A percentile compares a stretch with the other conserved stretches of the same genome.
Evolutionary conservation across 2,797 vertebrate species (phyloP).

Genomic region (Chloroceryle inda): DNA sequence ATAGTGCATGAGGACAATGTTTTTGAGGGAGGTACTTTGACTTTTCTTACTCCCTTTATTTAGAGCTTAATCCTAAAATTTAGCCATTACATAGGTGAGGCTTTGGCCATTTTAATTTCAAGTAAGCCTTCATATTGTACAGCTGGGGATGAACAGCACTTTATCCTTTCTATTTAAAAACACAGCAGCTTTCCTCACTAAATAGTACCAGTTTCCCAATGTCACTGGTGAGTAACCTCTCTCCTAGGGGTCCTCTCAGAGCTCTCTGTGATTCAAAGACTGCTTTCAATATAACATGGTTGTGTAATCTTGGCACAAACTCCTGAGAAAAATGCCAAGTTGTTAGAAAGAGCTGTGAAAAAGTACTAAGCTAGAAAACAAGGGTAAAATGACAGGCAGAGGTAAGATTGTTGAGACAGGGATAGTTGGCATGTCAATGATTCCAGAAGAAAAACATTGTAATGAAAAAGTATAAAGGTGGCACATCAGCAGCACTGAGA

Average conservation of each 20-base stretch:
- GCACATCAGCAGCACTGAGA: neutral
- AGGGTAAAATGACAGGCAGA: conserved; percentile 17
- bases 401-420: neutral
- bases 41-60: neutral
- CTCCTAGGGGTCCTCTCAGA: neutral
- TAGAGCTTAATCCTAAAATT: neutral
- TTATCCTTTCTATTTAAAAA: neutral
- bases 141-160: neutral
- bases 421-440: neutral
- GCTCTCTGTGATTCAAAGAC: neutral
- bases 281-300: neutral
- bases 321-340: neutral
- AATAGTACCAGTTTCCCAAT: neutral
- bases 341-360: conserved; percentile 35
- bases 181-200: neutral
- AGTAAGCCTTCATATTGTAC: neutral
- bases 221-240: neutral
- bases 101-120: neutral
- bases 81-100: neutral
- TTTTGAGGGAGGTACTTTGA: neutral
- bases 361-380: conserved; percentile 10
- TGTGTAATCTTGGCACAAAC: conserved; percentile 22
- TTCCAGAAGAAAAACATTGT: conserved; percentile 1
- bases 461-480: neutral
- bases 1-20: neutral